Evolutionary conservation across 1,140 invertebrate species (phyloP).

Genomic region (Thaumatotibia leucotreta): DNA sequence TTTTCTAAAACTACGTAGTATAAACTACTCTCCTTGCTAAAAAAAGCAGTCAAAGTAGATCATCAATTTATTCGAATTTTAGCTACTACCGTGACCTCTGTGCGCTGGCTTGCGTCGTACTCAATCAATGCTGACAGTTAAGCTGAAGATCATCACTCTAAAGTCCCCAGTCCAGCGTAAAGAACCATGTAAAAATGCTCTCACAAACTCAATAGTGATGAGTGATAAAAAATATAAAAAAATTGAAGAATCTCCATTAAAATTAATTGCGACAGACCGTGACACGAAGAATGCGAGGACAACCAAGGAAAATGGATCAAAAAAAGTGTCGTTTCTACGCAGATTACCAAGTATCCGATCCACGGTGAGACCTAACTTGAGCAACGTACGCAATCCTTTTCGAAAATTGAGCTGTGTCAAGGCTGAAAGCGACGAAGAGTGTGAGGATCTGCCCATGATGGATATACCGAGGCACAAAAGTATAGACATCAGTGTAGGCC

Average conservation of each 20-base stretch:
- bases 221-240: not conserved
- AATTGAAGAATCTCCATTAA: constrained; percentile 15
- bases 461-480: constrained; percentile 55
- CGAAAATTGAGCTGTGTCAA: constrained; percentile 54
- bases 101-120: constrained; percentile 50
- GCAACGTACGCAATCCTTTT: constrained; percentile 37
- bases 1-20: too few species aligned
- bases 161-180: constrained; percentile 25
- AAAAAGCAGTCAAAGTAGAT: too few species aligned
- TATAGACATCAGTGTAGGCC: constrained; percentile 58
- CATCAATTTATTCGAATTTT: too few species aligned
- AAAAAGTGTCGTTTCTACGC: constrained; percentile 30
- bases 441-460: constrained; percentile 39
- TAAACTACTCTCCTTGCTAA: too few species aligned
- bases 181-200: constrained; percentile 19
- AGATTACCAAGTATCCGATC: constrained; percentile 38
- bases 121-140: constrained; percentile 70
- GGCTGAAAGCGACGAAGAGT: constrained; percentile 32
- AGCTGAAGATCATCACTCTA: constrained; percentile 47
- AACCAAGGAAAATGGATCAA: constrained; percentile 26
- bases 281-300: constrained; percentile 1
- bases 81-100: too few species aligned
- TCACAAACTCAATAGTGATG: not conserved
- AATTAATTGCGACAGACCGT: not conserved
- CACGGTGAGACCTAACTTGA: constrained; percentile 32